Conservation (phyloP, 2,113 vertebrate species). For the Turdus rufiventris region DNA sequence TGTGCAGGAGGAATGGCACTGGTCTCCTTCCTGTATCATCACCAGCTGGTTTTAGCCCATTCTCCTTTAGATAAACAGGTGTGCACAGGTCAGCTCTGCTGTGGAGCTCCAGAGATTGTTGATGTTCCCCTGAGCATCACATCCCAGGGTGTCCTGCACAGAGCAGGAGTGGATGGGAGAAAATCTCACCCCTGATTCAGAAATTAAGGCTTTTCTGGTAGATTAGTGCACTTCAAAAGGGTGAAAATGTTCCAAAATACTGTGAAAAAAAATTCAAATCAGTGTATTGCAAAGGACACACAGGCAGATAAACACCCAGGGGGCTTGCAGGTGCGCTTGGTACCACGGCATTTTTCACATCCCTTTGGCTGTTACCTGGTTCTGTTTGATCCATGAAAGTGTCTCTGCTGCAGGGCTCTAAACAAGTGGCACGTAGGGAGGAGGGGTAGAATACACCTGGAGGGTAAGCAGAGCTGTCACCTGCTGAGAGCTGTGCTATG, state of each 20-base stretch:
- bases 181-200: not conserved
- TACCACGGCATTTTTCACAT: accelerated
- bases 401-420: not conserved
- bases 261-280: not conserved
- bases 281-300: not conserved
- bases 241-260: not conserved
- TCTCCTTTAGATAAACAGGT: not conserved
- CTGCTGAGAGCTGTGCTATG: not conserved
- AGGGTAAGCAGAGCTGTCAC: not conserved
- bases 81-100: not conserved
- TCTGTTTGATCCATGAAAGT: not conserved
- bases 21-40: not conserved
- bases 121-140: accelerated
- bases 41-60: not conserved
- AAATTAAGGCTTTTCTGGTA: not conserved
- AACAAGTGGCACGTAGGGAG: not conserved
- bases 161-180: accelerated
- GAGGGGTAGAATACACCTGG: not conserved
- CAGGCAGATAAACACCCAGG: not conserved
- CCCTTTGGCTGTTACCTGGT: not conserved
- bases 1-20: not conserved
- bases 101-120: not conserved
- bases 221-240: not conserved
- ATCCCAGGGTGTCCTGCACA: not conserved
- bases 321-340: accelerated